Base-by-base conservation (phyloP, 2,888 invertebrate genomes). In the Erynnis tages region DNA sequence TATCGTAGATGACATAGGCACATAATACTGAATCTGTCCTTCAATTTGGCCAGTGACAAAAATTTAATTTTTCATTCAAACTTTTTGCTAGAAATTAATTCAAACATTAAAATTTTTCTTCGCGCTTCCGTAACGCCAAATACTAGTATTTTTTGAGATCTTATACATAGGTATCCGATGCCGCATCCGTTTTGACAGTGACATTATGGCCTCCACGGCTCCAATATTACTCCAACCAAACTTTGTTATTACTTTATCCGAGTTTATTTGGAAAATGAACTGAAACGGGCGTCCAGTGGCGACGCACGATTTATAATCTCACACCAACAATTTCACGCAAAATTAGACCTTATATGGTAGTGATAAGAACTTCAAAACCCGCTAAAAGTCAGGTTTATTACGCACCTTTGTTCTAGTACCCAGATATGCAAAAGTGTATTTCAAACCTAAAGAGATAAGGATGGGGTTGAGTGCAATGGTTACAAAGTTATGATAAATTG, bases 201-300 rank as follows among this genome's bases (percentile, higher is more conserved):
- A 46, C 32, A 55, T 53, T 58, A 55, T 48, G 45, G 52, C 53
- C 50, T 61, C 65, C 32, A 44, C 21, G 54, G 52, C 49, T 53
- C 66, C 63, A 70, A 80, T 77, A 79, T 81, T 73, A 76, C 80
- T 75, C 70, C 58, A 47, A 65, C 60, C 61, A 67, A 82, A 82
- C 79, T 82, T 82, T 76, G 73, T 79, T 83, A 82, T 82, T 78
- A 80, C 83, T 81, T 79, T 59, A 69, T 59, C 69, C 60, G 73
- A 83, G 76, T 83, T 83, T 82, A 82, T 81, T 82, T 79, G 74
- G 74, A 76, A 82, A 79, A 81, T 83, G 80, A 82, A 79, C 78
- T 76, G 79, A 74, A 79, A 76, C 77, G 68, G 73, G 71, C 72
- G 77, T 75, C 79, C 79, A 74, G 67, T 66, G 68, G 61, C 58